These are phyloP conservation scores for Stegastes partitus DNA, from an alignment of 2,113 vertebrate genomes.

Conservation along the genomic window DNA sequence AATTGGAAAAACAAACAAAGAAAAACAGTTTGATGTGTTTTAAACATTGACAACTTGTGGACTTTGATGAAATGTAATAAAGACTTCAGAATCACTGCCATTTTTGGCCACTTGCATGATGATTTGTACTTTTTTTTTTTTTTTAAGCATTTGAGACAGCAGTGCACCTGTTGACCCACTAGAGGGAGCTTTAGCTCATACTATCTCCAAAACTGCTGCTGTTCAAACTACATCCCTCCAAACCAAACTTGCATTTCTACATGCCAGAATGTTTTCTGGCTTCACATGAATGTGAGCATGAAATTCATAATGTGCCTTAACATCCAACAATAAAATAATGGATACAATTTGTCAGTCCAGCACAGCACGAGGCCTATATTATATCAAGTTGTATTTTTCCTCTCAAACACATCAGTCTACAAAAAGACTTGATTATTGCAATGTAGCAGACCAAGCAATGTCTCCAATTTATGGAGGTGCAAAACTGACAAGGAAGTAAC, in stretches of 20 bases:
- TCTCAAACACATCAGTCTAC: background rate
- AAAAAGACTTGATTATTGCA: background rate
- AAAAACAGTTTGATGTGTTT: conserved; percentile 18
- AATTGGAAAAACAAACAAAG: background rate
- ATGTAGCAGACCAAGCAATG: too few species aligned
- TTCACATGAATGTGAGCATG: background rate
- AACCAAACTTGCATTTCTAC: background rate
- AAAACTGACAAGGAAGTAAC: too few species aligned
- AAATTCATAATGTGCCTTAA: background rate
- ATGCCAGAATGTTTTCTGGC: background rate
- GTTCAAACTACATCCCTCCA: background rate
- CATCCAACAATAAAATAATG: background rate
- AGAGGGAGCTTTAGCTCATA: conserved; percentile 19
- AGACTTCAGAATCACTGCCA: conserved; percentile 28
- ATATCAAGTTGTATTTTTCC: too few species aligned
- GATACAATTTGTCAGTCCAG: too few species aligned
- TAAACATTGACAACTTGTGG: conserved; percentile 15
- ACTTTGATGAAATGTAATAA: conserved; percentile 50
- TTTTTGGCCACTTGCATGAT: background rate
- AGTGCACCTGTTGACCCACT: conserved; percentile 1
- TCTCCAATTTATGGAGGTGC: too few species aligned
- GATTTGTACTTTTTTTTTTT: background rate
- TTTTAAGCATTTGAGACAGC: background rate
- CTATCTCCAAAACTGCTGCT: too few species aligned
- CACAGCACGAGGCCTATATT: too few species aligned